A percentile compares a stretch with the other conserved stretches of the same genome.
These are phyloP conservation scores for Merops nubicus DNA, from an alignment of 2,113 vertebrate species.

Conservation along the genomic window DNA sequence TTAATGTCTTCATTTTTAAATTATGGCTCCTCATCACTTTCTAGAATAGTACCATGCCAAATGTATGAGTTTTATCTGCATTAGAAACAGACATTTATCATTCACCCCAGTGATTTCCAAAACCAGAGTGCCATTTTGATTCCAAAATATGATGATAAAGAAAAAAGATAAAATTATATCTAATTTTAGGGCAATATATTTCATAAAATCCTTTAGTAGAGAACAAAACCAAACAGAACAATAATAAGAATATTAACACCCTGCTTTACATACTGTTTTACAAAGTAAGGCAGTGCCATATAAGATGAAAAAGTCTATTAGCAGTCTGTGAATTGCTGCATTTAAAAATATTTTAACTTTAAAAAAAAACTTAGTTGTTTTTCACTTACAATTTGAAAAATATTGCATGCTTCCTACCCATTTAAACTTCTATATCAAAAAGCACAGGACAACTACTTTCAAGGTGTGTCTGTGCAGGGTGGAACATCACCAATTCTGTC, in stretches of 20 bases:
- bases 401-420: not conserved
- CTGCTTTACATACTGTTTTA: not conserved
- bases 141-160: not conserved
- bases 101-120: not conserved
- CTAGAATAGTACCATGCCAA: not conserved
- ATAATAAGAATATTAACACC: not conserved
- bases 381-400: not conserved
- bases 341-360: not conserved
- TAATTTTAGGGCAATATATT: not conserved
- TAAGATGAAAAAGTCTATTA: not conserved
- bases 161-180: not conserved
- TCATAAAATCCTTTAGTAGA: not conserved
- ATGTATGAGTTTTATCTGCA: not conserved
- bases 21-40: not conserved
- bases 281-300: not conserved
- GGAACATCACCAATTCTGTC: not conserved
- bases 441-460: not conserved
- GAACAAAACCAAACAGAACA: not conserved
- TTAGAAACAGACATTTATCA: not conserved
- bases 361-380: not conserved
- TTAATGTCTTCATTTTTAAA: not conserved
- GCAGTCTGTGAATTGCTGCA: not conserved
- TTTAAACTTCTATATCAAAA: not conserved
- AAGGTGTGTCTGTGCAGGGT: not conserved
- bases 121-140: not conserved